Conservation (phyloP, 2,797 vertebrate species). For the Melanotaenia pygmaea region DNA sequence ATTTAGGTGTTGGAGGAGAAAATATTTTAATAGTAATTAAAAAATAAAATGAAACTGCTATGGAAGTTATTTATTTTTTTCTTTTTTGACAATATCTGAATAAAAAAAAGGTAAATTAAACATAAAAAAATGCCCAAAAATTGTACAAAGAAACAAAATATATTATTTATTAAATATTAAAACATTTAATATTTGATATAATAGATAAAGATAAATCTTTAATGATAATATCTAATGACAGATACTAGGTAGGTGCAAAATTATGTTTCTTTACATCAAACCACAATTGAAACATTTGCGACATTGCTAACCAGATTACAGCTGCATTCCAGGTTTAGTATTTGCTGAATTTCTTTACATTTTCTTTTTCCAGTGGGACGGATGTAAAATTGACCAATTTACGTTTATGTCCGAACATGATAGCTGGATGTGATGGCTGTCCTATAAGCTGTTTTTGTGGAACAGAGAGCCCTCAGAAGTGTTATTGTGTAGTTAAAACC, state of each 20-base stretch:
- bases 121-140: background rate
- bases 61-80: no score
- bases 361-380: constrained; percentile 5
- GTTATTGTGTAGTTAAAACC: constrained; percentile 36
- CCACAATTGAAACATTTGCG: background rate
- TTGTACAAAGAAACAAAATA: background rate
- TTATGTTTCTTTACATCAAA: background rate
- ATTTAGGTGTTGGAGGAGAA: no score
- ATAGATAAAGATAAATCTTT: background rate
- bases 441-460: constrained; percentile 11
- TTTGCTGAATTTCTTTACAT: background rate
- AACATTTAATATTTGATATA: background rate
- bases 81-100: no score
- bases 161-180: background rate
- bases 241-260: background rate
- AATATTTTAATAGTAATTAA: no score
- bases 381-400: constrained; percentile 6
- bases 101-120: background rate
- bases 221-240: background rate
- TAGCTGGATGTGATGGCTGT: constrained; percentile 7
- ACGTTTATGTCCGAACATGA: background rate
- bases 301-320: background rate
- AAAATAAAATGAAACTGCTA: no score
- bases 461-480: constrained; percentile 27
- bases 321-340: background rate